Conservation (phyloP, 2,888 invertebrate species). For the Stenotaenia linearis region DNA sequence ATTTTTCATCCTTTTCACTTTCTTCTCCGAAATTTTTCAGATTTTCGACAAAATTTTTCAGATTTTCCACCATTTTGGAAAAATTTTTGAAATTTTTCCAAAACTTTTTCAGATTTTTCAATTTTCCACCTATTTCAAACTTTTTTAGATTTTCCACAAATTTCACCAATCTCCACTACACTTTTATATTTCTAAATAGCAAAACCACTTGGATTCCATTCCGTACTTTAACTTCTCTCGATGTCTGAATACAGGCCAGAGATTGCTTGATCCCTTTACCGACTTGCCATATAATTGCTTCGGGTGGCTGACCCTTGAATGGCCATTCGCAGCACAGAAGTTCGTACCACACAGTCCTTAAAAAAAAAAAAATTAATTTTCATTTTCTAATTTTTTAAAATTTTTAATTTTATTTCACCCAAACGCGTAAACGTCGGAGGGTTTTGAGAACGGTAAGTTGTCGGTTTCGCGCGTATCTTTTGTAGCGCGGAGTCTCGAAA, state of each 20-base stretch:
- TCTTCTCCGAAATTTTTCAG: too few species aligned
- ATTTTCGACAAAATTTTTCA: too few species aligned
- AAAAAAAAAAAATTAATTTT: constrained; percentile 44
- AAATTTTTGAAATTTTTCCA: too few species aligned
- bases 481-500: constrained; percentile 65
- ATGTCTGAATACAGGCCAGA: constrained; percentile 85
- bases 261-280: constrained; percentile 95
- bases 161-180: too few species aligned
- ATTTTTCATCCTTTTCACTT: too few species aligned
- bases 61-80: too few species aligned
- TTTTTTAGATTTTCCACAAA: too few species aligned
- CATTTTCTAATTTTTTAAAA: background rate
- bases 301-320: constrained; percentile 86
- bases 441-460: constrained; percentile 84
- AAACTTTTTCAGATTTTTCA: too few species aligned
- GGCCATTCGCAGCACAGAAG: constrained; percentile 93
- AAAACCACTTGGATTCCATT: too few species aligned
- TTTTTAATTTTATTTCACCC: constrained; percentile 59
- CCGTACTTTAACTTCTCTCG: constrained; percentile 88
- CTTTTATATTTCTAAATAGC: too few species aligned
- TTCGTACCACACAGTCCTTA: constrained; percentile 99
- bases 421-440: constrained; percentile 95
- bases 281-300: constrained; percentile 96
- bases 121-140: too few species aligned
- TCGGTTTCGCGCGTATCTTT: constrained; percentile 66